Evolutionary conservation across 2,888 invertebrate genomes (phyloP).

Genomic region (Brachyptera risi): DNA sequence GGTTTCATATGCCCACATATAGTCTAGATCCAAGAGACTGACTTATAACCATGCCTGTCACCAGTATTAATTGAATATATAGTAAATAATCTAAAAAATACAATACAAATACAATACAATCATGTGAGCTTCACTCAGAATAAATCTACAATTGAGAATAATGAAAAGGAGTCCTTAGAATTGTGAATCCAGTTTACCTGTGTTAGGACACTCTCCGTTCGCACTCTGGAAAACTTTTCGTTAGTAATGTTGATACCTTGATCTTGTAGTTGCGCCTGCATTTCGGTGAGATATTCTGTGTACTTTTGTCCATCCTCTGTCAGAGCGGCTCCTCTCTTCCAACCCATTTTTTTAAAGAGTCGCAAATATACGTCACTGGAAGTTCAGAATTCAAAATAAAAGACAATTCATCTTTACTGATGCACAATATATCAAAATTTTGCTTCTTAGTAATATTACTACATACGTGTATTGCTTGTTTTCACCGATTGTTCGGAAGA

Average conservation of each 20-base stretch:
- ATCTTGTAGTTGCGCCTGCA: slow-evolving; percentile 60
- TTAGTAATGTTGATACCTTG: slow-evolving; percentile 62
- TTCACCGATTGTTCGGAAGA: slow-evolving; percentile 75
- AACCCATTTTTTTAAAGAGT: slow-evolving; percentile 56
- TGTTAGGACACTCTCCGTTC: slow-evolving; percentile 53
- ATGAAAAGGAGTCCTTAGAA: too few relatives aligned
- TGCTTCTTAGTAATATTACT: slow-evolving; percentile 12
- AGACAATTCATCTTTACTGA: not conserved
- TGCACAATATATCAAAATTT: not conserved
- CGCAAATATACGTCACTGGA: slow-evolving; percentile 58
- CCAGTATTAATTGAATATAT: too few relatives aligned
- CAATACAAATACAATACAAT: too few relatives aligned
- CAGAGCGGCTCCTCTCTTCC: slow-evolving; percentile 69
- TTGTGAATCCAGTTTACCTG: too few relatives aligned
- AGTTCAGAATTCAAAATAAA: not conserved
- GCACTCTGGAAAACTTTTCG: slow-evolving; percentile 62
- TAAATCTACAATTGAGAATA: too few relatives aligned
- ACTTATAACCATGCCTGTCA: too few relatives aligned
- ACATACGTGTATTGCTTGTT: slow-evolving; percentile 60
- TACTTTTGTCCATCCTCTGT: slow-evolving; percentile 78
- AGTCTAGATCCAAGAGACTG: too few relatives aligned
- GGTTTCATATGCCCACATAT: too few relatives aligned
- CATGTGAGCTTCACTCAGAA: too few relatives aligned
- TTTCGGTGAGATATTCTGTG: slow-evolving; percentile 67
- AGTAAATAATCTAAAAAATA: too few relatives aligned